phyloP scores from a whole-genome alignment of 2,113 vertebrate genomes.

The Melanotaenia duboulayi region DNA sequence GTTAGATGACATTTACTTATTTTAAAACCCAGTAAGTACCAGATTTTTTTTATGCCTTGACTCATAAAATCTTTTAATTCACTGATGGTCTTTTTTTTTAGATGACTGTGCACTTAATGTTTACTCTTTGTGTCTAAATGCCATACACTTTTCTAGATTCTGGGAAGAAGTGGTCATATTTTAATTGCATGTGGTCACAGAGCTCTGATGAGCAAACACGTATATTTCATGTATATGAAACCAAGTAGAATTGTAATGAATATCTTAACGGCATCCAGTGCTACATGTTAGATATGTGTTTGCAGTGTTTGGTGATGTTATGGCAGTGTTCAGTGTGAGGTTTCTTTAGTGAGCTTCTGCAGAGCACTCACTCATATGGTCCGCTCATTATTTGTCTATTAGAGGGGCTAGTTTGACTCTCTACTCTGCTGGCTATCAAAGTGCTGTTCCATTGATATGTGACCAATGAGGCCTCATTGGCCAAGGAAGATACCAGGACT shows the following conservation, averaged over 20 bases:
- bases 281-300: conserved; percentile 19
- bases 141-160: conserved; percentile 32
- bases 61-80: not conserved
- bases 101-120: not conserved
- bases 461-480: conserved; percentile 38
- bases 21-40: not conserved
- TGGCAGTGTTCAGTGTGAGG: conserved; percentile 38
- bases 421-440: conserved; percentile 30
- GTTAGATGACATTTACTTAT: not conserved
- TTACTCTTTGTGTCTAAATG: conserved; percentile 19
- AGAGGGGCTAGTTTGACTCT: conserved; percentile 35
- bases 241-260: conserved; percentile 58
- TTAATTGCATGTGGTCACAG: conserved; percentile 13
- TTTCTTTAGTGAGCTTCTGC: conserved; percentile 50
- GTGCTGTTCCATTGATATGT: conserved; percentile 37
- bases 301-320: conserved; percentile 17
- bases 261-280: conserved; percentile 33
- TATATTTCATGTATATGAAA: conserved; percentile 46
- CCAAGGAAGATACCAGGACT: conserved; percentile 14
- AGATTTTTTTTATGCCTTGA: not conserved
- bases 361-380: conserved; percentile 56
- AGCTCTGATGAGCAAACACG: conserved; percentile 61
- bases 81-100: not conserved
- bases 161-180: conserved; percentile 16
- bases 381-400: conserved; percentile 73